Base-by-base conservation (phyloP, 2,888 invertebrate genomes). In the Liopterus haemorrhoidalis region DNA sequence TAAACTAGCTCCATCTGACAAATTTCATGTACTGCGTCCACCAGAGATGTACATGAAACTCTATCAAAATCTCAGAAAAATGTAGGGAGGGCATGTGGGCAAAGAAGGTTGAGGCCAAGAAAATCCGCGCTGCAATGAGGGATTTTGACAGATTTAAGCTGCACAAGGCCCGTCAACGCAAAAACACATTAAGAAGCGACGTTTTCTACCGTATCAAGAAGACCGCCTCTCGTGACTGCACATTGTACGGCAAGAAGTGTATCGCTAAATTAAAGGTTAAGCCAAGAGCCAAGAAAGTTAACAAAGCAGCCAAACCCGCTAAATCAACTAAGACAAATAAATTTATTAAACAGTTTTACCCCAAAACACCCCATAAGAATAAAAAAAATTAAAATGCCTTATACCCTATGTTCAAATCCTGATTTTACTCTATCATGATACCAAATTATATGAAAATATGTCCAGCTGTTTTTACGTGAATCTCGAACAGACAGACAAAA, bases 71-170 rank as follows among this genome's bases (percentile, higher is more conserved):
- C 46, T 79, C 80, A 60, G 82, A 90, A 56, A 82, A 91, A 66
- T 99, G 96, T 95, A 77, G 78, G 44, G 76, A 85, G 48, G 90
- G 91, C 49, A 78, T 82, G 53, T 96, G 96, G 95, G 87, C 93
- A 6, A 81, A 85, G 62, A 93, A 91, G 70, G 76, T 95, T 51
- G 85, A 82, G 49, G 82, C 84, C 57, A 88, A 87, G 63, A 78
- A 85, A 63, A 87, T 85, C 78, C 84, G 93, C 55, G 78, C 82
- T 25, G 75, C 80, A 58, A 78, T 97, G 71, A 86, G 85, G 41
- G 97, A 97, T 68, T 96, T 88, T 63, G 96, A 97, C 65, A 79
- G 97, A 50, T 99, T 94, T 74, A 95, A 95, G 74, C 71, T 99
- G 58, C 83, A 89, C 59, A 81, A 85, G 60, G 93, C 93, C 24